Conservation (phyloP, 2,888 invertebrate genomes). For the Alloscopus bannaensis region DNA sequence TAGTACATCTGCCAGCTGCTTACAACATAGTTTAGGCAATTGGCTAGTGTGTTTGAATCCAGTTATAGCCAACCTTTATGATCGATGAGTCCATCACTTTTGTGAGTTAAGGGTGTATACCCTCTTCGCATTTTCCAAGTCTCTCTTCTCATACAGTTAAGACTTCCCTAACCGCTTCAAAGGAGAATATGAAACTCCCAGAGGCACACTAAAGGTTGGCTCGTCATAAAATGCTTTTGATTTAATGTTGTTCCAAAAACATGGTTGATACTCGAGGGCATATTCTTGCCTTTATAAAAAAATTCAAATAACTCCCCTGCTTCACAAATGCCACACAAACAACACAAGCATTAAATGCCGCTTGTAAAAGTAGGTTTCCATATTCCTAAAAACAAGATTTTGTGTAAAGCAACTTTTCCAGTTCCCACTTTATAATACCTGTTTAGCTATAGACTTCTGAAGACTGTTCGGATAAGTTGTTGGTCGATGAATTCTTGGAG, state of each 20-base stretch:
- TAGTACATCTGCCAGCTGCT: constrained; percentile 58
- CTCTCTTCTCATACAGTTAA: background rate
- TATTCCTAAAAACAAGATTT: background rate
- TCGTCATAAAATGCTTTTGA: constrained; percentile 4
- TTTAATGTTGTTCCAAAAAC: constrained; percentile 10
- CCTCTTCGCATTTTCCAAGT: background rate
- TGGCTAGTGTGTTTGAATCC: constrained; percentile 1
- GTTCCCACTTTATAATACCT: background rate
- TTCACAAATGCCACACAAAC: background rate
- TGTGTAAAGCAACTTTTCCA: background rate
- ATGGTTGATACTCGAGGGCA: background rate
- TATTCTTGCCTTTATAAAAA: too few relatives aligned
- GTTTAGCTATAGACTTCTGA: background rate
- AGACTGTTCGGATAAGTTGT: background rate
- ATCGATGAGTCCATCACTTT: constrained; percentile 11
- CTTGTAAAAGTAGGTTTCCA: too few relatives aligned
- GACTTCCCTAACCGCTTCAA: background rate
- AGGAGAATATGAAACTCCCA: background rate
- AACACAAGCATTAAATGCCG: background rate
- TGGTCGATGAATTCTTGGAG: background rate
- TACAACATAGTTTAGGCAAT: constrained; percentile 34
- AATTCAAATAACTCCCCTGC: too few relatives aligned
- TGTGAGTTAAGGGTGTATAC: too few relatives aligned
- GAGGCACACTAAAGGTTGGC: background rate
- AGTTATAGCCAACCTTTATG: background rate